Evolutionary conservation across 2,797 vertebrate genomes (phyloP), one percentile per base, ranked within the genome.

Genomic region (Varecia variegata): DNA sequence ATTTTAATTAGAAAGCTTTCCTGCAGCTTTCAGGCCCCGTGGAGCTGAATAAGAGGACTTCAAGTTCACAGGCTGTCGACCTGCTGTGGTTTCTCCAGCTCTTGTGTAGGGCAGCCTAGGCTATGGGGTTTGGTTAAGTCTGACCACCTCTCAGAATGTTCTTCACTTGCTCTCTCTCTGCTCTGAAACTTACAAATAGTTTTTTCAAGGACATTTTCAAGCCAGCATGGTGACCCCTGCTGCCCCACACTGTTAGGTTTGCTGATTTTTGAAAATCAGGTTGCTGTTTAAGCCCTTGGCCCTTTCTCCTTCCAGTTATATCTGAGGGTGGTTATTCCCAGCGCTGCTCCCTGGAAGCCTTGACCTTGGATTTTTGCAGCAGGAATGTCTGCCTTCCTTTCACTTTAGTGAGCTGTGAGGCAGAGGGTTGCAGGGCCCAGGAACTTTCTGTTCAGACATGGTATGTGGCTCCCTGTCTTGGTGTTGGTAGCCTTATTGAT

Each of bases 1-100:
- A 1, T 74, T 87, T 65, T 94, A 90, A 95, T 89, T 84, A 87
- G 67, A 67, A 68, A 70, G 84, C 80, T 70, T 54, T 65, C 68
- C 40, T 62, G 81, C 3, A 9, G 62, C 80, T 81, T 77, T 43
- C 14, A 1, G 73, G 74, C 56, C 54, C 62, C 3, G 13, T n/a
- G 40, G 0, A 0, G 52, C 52, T 21, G 23, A 7, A 4, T 0
- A 11, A 32, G 73, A 73, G 85, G 88, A 85, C 32, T 2, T 17
- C 2, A 43, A 30, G 81, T 85, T 35, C 30, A 0, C 3, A 30
- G 86, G 43, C 68, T 45, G 88, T 25, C 7, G 7, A 58, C 91
- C 71, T 40, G 67, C 45, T 13, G 68, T 0, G 5, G 43, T 43
- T 85, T 68, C 88, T 79, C 25, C 70, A 47, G 92, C 40, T 50